Base-by-base conservation (phyloP, 2,113 vertebrate genomes). In the Glaucidium brasilianum region DNA sequence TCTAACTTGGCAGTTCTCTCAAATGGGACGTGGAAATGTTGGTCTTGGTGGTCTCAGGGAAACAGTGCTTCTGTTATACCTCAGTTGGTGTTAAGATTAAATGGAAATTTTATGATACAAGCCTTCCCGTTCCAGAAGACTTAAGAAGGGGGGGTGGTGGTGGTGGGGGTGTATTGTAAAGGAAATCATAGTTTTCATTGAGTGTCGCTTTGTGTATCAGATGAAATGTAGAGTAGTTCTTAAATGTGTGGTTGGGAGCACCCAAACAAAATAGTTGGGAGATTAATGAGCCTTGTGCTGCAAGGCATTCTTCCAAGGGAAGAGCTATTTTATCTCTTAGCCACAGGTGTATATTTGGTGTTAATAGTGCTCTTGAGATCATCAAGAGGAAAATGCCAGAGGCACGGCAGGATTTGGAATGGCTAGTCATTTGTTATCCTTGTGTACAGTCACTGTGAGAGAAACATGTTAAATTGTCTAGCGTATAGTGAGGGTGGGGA, bases 311-410 rank as follows among this genome's bases (percentile, higher is more conserved):
- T 89, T 97, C 91, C 95, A 95, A 82, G 73, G 78, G 76, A 87
- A 81, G 72, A 93, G 41, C 80, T 94, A 8, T 82, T 97, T 97
- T 97, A 92, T 97, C 95, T 97, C 80, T 72, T 85, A 94, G 92
- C 91, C 96, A 95, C 94, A 96, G 95, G 92, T 95, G 92, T 92
- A 82, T 95, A 91, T 94, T 96, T 95, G 95, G 94, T 89, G 92
- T 92, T 97, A 95, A 94, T 91, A 97, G 76, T 85, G 92, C 94
- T 94, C 94, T 91, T 79, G 96, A 97, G 91, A 95, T 97, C 88
- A 96, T 95, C 83, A 81, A 81, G 83, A 78, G 84, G 86, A 79
- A 94, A 97, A 95, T 90, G 88, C 94, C 85, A 91, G 91, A 91
- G 91, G 86, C 95, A 66, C 10, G 8, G 92, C 80, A 94, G 91